Conservation (phyloP, 2,113 vertebrate genomes). For the Chaetorhynchus papuensis region DNA sequence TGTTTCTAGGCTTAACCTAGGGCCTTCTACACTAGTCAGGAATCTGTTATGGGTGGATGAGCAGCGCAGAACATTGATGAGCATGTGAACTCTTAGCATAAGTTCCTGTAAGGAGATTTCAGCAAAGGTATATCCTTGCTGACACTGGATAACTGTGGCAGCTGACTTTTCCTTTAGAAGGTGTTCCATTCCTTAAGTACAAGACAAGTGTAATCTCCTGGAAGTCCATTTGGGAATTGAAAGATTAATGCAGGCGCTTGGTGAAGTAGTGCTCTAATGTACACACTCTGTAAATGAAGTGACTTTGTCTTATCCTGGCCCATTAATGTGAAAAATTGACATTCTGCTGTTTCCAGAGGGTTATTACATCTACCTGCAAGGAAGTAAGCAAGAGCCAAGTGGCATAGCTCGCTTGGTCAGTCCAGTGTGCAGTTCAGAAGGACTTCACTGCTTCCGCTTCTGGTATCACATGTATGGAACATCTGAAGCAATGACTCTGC, state of each 20-base stretch:
- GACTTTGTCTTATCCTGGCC: background rate
- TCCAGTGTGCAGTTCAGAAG: conserved; percentile 50
- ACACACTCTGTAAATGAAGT: background rate
- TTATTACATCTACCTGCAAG: conserved; percentile 78
- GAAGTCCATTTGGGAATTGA: background rate
- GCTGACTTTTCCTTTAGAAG: background rate
- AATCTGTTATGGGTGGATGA: background rate
- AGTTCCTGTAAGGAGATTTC: background rate
- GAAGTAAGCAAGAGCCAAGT: conserved; percentile 3
- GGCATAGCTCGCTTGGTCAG: conserved; percentile 72
- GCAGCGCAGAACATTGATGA: background rate
- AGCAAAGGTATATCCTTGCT: background rate
- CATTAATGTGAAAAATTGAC: conserved; percentile 6
- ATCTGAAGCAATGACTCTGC: conserved; percentile 67
- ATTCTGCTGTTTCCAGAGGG: conserved; percentile 62
- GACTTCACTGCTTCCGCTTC: conserved; percentile 74
- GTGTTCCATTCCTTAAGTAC: background rate
- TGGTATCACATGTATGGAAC: conserved; percentile 83
- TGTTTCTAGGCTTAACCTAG: background rate
- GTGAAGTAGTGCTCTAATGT: background rate
- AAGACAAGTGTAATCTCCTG: background rate
- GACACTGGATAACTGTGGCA: background rate
- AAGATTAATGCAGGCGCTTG: background rate
- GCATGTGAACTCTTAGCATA: background rate
- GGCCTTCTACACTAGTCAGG: background rate